phyloP scores from a whole-genome alignment of 2,888 invertebrate genomes.

The Drosophila anomalata region DNA sequence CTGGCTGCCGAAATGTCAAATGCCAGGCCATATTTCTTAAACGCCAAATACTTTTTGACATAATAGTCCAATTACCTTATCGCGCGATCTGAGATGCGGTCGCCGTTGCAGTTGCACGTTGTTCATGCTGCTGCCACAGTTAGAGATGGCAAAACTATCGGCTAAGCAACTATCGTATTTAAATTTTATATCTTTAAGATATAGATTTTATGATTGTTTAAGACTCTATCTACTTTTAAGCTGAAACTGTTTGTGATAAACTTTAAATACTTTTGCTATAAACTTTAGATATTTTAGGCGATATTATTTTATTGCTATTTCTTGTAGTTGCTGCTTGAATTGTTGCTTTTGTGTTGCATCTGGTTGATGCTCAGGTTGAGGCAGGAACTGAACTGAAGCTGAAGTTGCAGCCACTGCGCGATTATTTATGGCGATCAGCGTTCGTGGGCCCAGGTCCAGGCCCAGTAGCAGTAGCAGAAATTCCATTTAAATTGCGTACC shows the following conservation, averaged over 20 bases:
- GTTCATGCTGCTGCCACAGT: not conserved
- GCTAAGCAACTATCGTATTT: not conserved
- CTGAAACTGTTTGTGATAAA: no score
- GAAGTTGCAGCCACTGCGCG: constrained; percentile 52
- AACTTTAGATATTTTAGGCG: no score
- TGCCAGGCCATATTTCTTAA: constrained; percentile 83
- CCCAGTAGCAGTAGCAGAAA: constrained; percentile 68
- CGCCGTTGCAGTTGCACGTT: constrained; percentile 56
- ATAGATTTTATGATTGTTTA: not conserved
- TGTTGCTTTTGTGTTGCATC: constrained; percentile 39
- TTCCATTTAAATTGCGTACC: constrained; percentile 78
- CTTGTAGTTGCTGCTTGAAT: constrained; percentile 30
- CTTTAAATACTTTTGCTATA: no score
- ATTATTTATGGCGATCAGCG: constrained; percentile 75
- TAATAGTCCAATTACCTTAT: constrained; percentile 84
- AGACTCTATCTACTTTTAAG: not conserved
- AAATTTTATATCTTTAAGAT: not conserved
- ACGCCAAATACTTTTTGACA: constrained; percentile 83
- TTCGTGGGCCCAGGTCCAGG: constrained; percentile 52
- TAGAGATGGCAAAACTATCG: not conserved
- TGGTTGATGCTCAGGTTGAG: constrained; percentile 9
- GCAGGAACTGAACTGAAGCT: constrained; percentile 22
- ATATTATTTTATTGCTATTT: not conserved
- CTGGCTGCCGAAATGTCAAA: constrained; percentile 80
- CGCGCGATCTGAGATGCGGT: constrained; percentile 82